Evolutionary conservation across 2,797 vertebrate genomes (phyloP), one percentile per base, ranked within the genome.

Genomic region (Somateria mollissima): DNA sequence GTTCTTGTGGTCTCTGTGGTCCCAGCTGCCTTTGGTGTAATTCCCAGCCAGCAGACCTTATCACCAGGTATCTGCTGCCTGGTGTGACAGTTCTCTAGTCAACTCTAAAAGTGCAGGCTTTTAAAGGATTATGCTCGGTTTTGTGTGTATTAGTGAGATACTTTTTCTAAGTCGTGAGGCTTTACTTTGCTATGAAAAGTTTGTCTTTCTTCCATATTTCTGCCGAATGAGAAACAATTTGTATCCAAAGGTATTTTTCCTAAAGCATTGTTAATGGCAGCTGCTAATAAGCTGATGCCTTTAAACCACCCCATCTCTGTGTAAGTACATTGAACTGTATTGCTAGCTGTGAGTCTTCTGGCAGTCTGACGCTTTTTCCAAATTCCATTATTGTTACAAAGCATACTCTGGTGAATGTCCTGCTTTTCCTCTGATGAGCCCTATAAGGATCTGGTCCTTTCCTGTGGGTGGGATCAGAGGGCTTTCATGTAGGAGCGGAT

Each of bases 351-450:
- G 15, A 90, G 34, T 32, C 91, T 87, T 78, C 91, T 96, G 90
- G 90, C 94, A 96, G 72, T 78, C 78, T 74, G 22, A 32, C 0
- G 3, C 72, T 87, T 90, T 95, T 95, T 97, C 94, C 86, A 94
- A 75, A 96, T 92, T 92, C 96, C 75, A 83, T 94, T 92, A 89
- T 83, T 95, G 78, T 95, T 95, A 87, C 92, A 95, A 83, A 96
- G 91, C 93, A 58, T 10, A 21, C 88, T 74, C 72, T 96, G 88
- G 75, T 96, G 84, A 69, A 65, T 41, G 78, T 93, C 81, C 93
- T 92, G 88, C 81, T 89, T 87, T 93, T 95, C 72, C 78, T 94
- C 71, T 47, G 18, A 4, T 10, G 90, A 95, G 69, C 94, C 94
- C 92, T 94, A 54, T 82, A 93, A 92, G 90, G 90, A 85, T 87